Evolutionary conservation across 2,113 vertebrate genomes (phyloP).

Genomic region (Proterorhinus semilunaris): DNA sequence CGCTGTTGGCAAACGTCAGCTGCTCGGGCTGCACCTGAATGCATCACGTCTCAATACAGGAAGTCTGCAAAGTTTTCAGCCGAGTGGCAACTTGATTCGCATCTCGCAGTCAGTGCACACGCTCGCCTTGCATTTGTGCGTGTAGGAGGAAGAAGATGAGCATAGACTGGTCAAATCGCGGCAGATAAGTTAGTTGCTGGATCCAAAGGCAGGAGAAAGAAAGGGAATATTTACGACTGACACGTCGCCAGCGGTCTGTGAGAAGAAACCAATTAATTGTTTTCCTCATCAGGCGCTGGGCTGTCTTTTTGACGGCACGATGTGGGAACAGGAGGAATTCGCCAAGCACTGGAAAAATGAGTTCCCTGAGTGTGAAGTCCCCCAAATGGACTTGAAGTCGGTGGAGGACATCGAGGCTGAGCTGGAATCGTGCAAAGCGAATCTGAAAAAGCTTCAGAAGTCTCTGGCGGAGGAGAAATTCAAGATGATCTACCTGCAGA

Average conservation of each 20-base stretch:
- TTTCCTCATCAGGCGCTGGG: neutral
- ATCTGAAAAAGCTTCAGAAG: conserved; percentile 83
- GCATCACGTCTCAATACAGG: conserved; percentile 57
- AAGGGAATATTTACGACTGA: conserved; percentile 13
- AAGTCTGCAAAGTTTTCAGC: conserved; percentile 67
- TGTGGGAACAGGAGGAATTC: conserved; percentile 89
- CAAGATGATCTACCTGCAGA: conserved; percentile 89
- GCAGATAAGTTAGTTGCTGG: neutral
- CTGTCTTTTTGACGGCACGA: conserved; percentile 37
- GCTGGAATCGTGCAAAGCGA: conserved; percentile 82
- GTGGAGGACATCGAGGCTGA: conserved; percentile 81
- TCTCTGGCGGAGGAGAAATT: conserved; percentile 87
- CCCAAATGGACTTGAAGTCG: conserved; percentile 79
- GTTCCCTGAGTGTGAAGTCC: conserved; percentile 83
- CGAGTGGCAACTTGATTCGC: conserved; percentile 25
- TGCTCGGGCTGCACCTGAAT: conserved; percentile 39
- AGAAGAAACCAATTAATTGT: conserved; percentile 5
- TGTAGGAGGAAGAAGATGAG: conserved; percentile 39
- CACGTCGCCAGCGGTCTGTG: neutral
- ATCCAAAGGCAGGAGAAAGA: neutral
- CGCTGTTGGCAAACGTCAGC: neutral
- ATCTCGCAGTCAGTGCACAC: conserved; percentile 4
- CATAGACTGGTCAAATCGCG: conserved; percentile 11
- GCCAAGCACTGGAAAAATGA: conserved; percentile 87
- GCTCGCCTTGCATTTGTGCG: neutral